Evolutionary conservation across 2,113 vertebrate genomes (phyloP), one percentile per base, ranked within the genome.

Genomic region (Oryctolagus cuniculus): DNA sequence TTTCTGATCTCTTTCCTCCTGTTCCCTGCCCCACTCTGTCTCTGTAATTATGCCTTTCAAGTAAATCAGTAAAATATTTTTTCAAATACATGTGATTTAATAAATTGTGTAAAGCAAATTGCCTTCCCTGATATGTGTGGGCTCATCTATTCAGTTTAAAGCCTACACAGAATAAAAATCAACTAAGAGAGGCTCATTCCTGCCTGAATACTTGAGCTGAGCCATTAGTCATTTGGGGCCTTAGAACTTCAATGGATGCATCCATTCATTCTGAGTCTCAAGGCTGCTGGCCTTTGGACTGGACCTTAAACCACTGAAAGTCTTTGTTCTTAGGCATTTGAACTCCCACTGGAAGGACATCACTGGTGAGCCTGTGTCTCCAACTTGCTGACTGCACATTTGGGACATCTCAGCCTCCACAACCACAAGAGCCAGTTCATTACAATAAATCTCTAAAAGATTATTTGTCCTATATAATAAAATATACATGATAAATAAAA

Each of bases 91-190:
- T 79, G 64, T 73, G 5, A 64, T n/a, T 2, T 79, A 27, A 27
- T 79, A 87, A 4, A 29, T 4, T 70, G 4, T 19, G 31, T 53
- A 64, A 51, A 66, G 3, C 3, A 55, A 13, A 64, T 77, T 61
- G 12, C 3, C 5, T 13, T 25, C 36, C 27, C 11, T 31, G 49
- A 12, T 2, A 3, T 63, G 6, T 10, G 7, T 63, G 4, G 4
- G 25, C 4, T 61, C 21, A 82, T 67, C 5, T 11, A 81, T 34
- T 58, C 44, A 61, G 12, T 22, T 80, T n/a, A 87, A 73, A 5
- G 25, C 22, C 11, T 90, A 1, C 10, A 34, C 27, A 81, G n/a
- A 75, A 25, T 24, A 34, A 24, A 67, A 73, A 83, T 27, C 55
- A 44, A 81, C 25, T 34, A 13, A 55, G 27, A 90, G 9, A 24